phyloP scores from a whole-genome alignment of 30 jellyfish, hydroid and myxozoan genomes.

The Pseudorhiza aurosa region DNA sequence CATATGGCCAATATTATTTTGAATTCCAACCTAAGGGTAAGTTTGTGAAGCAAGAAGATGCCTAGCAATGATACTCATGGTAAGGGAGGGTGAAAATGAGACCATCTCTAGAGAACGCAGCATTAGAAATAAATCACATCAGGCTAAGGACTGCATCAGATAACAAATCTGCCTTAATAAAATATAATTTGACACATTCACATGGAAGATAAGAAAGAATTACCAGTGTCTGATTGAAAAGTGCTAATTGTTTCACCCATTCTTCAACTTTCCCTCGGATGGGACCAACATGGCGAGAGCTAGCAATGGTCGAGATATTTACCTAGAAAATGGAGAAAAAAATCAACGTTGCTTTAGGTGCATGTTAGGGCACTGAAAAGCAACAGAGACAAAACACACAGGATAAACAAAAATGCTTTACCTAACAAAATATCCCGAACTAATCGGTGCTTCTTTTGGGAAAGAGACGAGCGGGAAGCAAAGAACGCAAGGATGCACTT shows the following conservation, averaged over 20 bases:
- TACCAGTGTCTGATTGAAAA: conserved; percentile 96
- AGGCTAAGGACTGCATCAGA: neutral
- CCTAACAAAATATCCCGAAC: too few species aligned
- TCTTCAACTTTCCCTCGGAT: conserved; percentile 96
- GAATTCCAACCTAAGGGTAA: too few species aligned
- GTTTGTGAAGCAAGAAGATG: too few species aligned
- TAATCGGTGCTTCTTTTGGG: too few species aligned
- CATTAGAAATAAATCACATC: neutral
- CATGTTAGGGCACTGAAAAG: too few species aligned
- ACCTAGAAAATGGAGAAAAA: conserved; percentile 49
- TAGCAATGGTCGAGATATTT: conserved; percentile 94
- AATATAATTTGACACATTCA: neutral
- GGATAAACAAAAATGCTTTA: too few species aligned
- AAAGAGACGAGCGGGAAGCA: too few species aligned
- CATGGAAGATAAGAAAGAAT: neutral
- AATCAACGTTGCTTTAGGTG: neutral
- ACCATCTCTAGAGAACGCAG: neutral
- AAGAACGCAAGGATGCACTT: neutral
- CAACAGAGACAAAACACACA: too few species aligned
- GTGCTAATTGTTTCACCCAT: conserved; percentile 93
- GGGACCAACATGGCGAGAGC: conserved; percentile 99
- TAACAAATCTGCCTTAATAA: neutral
- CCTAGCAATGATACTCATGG: too few species aligned
- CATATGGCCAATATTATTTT: too few species aligned
- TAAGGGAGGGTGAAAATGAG: neutral